Evolutionary conservation across 2,888 invertebrate species (phyloP).

Genomic region (Acrocyrtus sp.): DNA sequence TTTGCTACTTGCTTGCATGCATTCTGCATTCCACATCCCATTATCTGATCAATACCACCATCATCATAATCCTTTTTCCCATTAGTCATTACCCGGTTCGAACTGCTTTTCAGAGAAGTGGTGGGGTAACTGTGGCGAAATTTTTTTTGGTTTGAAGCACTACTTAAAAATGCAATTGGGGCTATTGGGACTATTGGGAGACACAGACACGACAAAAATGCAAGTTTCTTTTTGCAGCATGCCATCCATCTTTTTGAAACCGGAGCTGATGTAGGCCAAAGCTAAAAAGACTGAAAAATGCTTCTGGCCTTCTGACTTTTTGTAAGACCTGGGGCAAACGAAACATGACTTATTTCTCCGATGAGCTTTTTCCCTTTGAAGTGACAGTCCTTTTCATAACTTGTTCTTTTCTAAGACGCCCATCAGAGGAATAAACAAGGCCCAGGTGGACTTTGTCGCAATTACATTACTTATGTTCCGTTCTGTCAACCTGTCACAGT

Average conservation of each 20-base stretch:
- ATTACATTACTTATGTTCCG: conserved; percentile 12
- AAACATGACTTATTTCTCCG: not conserved
- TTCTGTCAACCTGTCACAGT: conserved; percentile 31
- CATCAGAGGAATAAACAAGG: not conserved
- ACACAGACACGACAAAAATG: no score
- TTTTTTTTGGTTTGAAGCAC: no score
- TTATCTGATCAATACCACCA: not conserved
- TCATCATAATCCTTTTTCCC: no score
- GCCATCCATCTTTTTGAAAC: no score
- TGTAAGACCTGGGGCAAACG: not conserved
- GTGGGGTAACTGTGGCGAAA: no score
- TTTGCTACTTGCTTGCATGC: not conserved
- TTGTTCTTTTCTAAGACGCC: not conserved
- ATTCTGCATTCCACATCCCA: not conserved
- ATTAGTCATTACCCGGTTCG: no score
- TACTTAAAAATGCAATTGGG: not conserved
- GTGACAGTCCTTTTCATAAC: not conserved
- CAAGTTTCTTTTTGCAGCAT: no score
- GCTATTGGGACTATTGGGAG: no score
- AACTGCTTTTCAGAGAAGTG: no score
- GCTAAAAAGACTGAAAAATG: no score
- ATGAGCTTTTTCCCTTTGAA: not conserved
- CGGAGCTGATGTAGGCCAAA: no score
- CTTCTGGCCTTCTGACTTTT: not conserved
- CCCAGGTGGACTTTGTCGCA: conserved; percentile 26